Base-by-base conservation (phyloP, 1,140 invertebrate species). In the Papilio polytes region DNA sequence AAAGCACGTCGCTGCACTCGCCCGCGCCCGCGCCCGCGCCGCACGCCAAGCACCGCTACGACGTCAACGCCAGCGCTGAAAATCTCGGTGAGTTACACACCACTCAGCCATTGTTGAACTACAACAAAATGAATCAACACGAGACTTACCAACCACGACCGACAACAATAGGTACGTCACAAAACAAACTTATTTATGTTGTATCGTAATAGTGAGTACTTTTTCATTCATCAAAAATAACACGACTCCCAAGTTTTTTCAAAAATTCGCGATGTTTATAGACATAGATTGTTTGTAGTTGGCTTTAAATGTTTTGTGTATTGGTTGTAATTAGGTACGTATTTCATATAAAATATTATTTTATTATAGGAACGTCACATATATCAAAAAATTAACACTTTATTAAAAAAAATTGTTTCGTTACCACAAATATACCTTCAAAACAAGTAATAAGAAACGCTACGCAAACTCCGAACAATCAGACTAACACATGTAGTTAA, bases 1-100 rank as follows among this genome's bases (percentile, higher is more conserved):
- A 98, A 93, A 97, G 97, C 88, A 96, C 97, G 81, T 96, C 97
- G 59, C 96, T 97, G 83, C 97, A 97, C 88, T 96, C 96, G 74
- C 96, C 97, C 79, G 96, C 97, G 84, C 93, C 97, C 88, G 96
- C 96, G 72, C 96, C 97, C 80, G 96, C 97, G 84, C 93, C 97
- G 85, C 95, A 96, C 92, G 95, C 96, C 89, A 95, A 94, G 85
- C 96, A 96, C 87, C 96, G 97, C 83, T 95, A 96, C 84, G 97
- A 97, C 88, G 96, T 97, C 88, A 97, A 97, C 92, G 95, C 96
- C 83, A 97, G 97, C 81, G 96, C 96, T 56, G 97, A 97, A 92
- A 97, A 97, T 93, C 94, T 97, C 93, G 97, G 97, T 97, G 95
- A 96, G 95, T 92, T 80, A 56, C 81, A 79, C 66, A 74, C 41